These are phyloP conservation scores for Heliconius sara DNA, from an alignment of 2,888 invertebrate species.

Conservation along the genomic window DNA sequence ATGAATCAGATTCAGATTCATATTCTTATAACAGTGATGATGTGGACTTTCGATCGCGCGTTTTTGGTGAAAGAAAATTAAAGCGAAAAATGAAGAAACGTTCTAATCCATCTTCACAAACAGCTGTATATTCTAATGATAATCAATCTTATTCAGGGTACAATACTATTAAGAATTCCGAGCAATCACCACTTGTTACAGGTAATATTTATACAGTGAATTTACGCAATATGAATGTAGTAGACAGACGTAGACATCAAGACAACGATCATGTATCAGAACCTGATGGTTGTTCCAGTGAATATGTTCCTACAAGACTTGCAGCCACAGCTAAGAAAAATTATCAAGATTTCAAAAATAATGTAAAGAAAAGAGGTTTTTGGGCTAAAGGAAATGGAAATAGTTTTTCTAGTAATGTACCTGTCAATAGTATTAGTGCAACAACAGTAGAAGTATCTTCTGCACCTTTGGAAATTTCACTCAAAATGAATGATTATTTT, in stretches of 20 bases:
- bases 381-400: constrained; percentile 78
- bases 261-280: constrained; percentile 55
- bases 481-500: constrained; percentile 21
- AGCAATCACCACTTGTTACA: constrained; percentile 69
- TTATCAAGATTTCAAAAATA: constrained; percentile 78
- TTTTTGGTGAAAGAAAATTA: constrained; percentile 67
- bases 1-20: constrained; percentile 72
- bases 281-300: constrained; percentile 70
- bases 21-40: constrained; percentile 74
- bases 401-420: constrained; percentile 56
- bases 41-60: constrained; percentile 73
- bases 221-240: constrained; percentile 70
- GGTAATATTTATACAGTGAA: constrained; percentile 75
- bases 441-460: constrained; percentile 26
- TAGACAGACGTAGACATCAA: constrained; percentile 49
- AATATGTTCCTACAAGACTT: constrained; percentile 78
- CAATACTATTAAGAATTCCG: constrained; percentile 63
- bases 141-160: constrained; percentile 65
- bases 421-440: constrained; percentile 48
- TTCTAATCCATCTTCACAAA: constrained; percentile 37
- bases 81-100: constrained; percentile 65
- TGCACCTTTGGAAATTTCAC: background rate
- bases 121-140: constrained; percentile 46
- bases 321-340: constrained; percentile 74
- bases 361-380: constrained; percentile 73